Conservation (phyloP, 2,888 invertebrate genomes). For the Cylindroiulus punctatus region DNA sequence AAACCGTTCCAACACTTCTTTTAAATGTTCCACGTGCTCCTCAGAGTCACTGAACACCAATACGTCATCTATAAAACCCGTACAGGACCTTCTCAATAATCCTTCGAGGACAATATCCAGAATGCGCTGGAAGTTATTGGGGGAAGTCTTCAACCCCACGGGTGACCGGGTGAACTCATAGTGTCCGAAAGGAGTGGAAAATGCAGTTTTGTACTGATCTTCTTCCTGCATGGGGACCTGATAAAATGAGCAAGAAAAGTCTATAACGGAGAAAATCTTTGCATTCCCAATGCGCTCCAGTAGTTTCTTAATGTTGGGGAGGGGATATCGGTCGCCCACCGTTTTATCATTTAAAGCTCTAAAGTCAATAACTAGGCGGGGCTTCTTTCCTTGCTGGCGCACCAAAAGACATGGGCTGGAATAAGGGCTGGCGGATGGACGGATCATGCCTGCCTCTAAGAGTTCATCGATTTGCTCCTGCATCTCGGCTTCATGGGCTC, state of each 20-base stretch:
- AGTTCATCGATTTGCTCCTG: not conserved
- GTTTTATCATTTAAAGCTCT: conserved; percentile 3
- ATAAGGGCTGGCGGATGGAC: not conserved
- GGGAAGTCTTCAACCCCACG: conserved; percentile 58
- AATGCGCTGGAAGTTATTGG: conserved; percentile 56
- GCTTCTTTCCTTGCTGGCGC: not conserved
- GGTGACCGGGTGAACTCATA: conserved; percentile 57
- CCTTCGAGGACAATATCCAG: conserved; percentile 59
- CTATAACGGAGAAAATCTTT: conserved; percentile 61
- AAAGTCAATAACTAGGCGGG: conserved; percentile 19
- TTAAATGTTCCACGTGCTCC: not conserved
- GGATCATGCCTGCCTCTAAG: not conserved
- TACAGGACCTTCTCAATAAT: not conserved
- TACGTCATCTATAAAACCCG: conserved; percentile 10
- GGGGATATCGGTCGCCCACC: not conserved
- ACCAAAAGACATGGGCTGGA: conserved; percentile 16
- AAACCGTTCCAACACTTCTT: not conserved
- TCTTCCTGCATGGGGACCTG: conserved; percentile 53
- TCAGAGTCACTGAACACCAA: not conserved
- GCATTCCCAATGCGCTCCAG: conserved; percentile 60
- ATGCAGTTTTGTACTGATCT: conserved; percentile 57
- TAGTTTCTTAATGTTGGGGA: not conserved
- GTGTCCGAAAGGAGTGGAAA: conserved; percentile 56
- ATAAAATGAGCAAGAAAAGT: conserved; percentile 60
- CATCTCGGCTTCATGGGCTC: not conserved